Conservation (phyloP, 2,113 vertebrate species). For the Coptodon rendalli region DNA sequence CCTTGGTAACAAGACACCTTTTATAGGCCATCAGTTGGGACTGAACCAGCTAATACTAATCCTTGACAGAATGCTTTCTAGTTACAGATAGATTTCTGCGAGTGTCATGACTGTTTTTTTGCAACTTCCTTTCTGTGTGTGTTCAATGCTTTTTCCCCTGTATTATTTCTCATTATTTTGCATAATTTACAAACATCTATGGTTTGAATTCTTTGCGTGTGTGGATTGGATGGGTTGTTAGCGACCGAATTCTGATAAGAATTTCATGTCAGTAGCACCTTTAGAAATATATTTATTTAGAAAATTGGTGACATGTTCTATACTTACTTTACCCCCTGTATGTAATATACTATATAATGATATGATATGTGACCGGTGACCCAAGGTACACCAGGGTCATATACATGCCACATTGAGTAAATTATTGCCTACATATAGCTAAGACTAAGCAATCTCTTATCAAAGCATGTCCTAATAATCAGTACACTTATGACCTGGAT, state of each 20-base stretch:
- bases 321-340: neutral
- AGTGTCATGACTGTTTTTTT: neutral
- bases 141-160: neutral
- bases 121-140: neutral
- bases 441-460: constrained; percentile 15
- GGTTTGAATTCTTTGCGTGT: neutral
- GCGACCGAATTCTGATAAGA: neutral
- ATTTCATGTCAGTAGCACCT: neutral
- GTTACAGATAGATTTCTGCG: neutral
- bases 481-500: neutral
- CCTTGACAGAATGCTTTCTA: neutral
- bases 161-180: neutral
- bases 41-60: neutral
- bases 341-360: neutral
- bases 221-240: neutral
- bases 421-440: constrained; percentile 4
- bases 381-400: neutral
- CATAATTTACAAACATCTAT: neutral
- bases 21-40: neutral
- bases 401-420: neutral
- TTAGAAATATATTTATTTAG: neutral
- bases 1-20: too few relatives aligned
- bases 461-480: constrained; percentile 1
- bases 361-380: neutral
- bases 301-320: neutral